A percentile compares a stretch with the other conserved stretches of the same genome.
phyloP scores from a whole-genome alignment of 53 echinoderm and acorn worm species.

The Stichopus horrens region DNA sequence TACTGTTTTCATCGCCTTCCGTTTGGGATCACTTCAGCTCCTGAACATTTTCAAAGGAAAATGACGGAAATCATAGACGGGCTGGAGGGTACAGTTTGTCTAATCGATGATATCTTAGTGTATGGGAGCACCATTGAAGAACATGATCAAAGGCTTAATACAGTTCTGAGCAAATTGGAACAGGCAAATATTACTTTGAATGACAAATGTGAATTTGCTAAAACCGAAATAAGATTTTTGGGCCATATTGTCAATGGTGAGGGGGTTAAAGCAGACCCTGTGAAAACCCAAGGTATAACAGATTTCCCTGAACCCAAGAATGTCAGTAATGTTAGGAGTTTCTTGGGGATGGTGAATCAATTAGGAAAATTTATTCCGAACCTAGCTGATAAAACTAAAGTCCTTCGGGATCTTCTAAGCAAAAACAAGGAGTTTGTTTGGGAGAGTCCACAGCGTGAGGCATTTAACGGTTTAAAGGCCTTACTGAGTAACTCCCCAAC shows the following conservation, averaged over 20 bases:
- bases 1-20: slow-evolving; percentile 57
- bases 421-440: slow-evolving; percentile 45
- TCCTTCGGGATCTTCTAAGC: slow-evolving; percentile 52
- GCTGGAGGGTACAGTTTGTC: slow-evolving; percentile 41
- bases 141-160: slow-evolving; percentile 41
- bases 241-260: slow-evolving; percentile 36
- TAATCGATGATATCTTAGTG: slow-evolving; percentile 53
- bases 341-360: slow-evolving; percentile 66
- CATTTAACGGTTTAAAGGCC: slow-evolving; percentile 52
- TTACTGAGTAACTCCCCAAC: slow-evolving; percentile 29
- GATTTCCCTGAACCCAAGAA: slow-evolving; percentile 40
- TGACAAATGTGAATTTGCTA: slow-evolving; percentile 44
- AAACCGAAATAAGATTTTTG: slow-evolving; percentile 40
- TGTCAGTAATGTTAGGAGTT: slow-evolving; percentile 47
- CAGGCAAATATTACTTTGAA: slow-evolving; percentile 38
- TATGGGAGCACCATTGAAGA: slow-evolving; percentile 31
- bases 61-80: slow-evolving; percentile 53
- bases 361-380: slow-evolving; percentile 61
- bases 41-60: slow-evolving; percentile 43
- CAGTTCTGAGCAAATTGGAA: slow-evolving; percentile 40
- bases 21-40: slow-evolving; percentile 69
- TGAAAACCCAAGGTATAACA: slow-evolving; percentile 24
- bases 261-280: slow-evolving; percentile 37
- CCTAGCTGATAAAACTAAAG: slow-evolving; percentile 58
- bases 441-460: slow-evolving; percentile 43